Conservation (phyloP, 1,140 invertebrate genomes). For the Pomacea maculata region DNA sequence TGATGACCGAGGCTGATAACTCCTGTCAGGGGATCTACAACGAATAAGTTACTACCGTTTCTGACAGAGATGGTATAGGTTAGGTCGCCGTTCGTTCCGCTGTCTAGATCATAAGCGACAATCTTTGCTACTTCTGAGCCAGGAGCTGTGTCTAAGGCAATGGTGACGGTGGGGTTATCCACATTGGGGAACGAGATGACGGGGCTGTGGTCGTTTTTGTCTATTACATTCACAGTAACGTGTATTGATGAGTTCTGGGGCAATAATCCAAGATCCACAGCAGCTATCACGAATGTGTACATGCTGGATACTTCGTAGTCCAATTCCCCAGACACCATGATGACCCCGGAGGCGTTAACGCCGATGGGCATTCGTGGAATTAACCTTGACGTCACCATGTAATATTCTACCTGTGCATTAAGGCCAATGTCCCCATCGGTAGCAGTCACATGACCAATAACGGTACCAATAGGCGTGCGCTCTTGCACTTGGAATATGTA, state of each 20-base stretch:
- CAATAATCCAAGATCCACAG: conserved; percentile 73
- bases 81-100: conserved; percentile 38
- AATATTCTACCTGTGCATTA: conserved; percentile 87
- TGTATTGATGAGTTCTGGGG: conserved; percentile 74
- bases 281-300: conserved; percentile 90
- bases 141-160: conserved; percentile 29
- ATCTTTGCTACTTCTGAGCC: conserved; percentile 38
- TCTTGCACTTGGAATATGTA: conserved; percentile 82
- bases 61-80: conserved; percentile 36
- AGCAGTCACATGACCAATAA: conserved; percentile 86
- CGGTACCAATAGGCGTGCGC: conserved; percentile 81
- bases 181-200: conserved; percentile 40
- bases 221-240: conserved; percentile 79
- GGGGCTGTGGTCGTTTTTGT: conserved; percentile 72
- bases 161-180: conserved; percentile 38
- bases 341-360: conserved; percentile 71
- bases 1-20: conserved; percentile 76
- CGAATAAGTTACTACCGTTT: conserved; percentile 78
- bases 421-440: conserved; percentile 90
- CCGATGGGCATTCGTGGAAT: conserved; percentile 20
- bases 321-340: conserved; percentile 83
- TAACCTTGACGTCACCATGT: conserved; percentile 71
- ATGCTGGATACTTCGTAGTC: conserved; percentile 86
- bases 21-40: conserved; percentile 85
- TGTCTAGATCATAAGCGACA: conserved; percentile 40